These are phyloP conservation scores for Stenurella melanura DNA, from an alignment of 2,888 invertebrate species.

Conservation along the genomic window DNA sequence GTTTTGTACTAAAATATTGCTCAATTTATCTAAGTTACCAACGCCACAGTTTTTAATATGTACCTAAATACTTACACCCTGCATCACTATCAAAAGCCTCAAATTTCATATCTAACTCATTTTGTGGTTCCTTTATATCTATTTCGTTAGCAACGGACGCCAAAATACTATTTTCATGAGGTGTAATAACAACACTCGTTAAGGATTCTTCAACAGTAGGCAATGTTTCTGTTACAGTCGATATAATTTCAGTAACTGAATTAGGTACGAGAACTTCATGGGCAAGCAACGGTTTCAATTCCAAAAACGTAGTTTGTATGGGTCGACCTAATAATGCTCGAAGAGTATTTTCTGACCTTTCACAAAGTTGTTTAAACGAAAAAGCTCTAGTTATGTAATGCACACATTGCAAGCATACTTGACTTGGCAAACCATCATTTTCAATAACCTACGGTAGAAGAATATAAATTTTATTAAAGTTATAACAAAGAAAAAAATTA, in stretches of 20 bases:
- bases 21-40: not conserved
- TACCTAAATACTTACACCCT: constrained; percentile 32
- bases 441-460: constrained; percentile 63
- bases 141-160: constrained; percentile 6
- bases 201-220: constrained; percentile 39
- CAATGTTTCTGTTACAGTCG: constrained; percentile 39
- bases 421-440: constrained; percentile 70
- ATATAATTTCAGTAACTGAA: constrained; percentile 26
- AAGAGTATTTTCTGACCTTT: constrained; percentile 69
- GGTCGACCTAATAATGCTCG: constrained; percentile 64
- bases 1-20: constrained; percentile 23
- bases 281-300: constrained; percentile 58
- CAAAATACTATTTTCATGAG: constrained; percentile 19
- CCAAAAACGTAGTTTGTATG: constrained; percentile 53
- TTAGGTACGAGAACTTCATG: constrained; percentile 44
- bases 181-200: not conserved
- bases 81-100: constrained; percentile 34
- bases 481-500: constrained; percentile 3
- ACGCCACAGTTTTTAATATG: not conserved
- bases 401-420: constrained; percentile 70
- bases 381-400: constrained; percentile 69
- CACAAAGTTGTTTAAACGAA: constrained; percentile 71
- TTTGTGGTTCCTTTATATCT: constrained; percentile 36
- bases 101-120: constrained; percentile 39
- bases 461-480: not conserved